Percentiles rank a stretch among this genome's conserved stretches.
phyloP scores from a whole-genome alignment of 2,888 invertebrate species.

The Drosophila prostipennis region DNA sequence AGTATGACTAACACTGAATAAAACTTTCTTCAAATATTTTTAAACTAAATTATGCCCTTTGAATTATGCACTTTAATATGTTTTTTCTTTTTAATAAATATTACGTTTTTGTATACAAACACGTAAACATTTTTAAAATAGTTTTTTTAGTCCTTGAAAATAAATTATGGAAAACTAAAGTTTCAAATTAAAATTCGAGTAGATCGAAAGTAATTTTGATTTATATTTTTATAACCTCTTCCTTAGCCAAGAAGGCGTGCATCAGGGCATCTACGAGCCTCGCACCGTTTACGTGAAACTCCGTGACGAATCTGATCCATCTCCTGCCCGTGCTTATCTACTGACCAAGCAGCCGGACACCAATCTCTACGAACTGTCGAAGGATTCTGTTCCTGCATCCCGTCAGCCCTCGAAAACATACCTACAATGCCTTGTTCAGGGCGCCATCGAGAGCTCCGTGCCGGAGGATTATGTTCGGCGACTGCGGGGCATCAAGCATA shows the following conservation, averaged over 20 bases:
- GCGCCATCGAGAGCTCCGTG: conserved; percentile 85
- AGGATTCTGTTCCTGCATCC: conserved; percentile 77
- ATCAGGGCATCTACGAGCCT: conserved; percentile 87
- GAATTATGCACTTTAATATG: no score
- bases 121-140: no score
- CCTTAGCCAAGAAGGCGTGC: conserved; percentile 78
- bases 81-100: no score
- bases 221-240: background rate
- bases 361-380: conserved; percentile 85
- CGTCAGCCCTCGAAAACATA: conserved; percentile 92
- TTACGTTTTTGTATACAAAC: no score
- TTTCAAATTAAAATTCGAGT: no score
- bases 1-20: no score
- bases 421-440: conserved; percentile 83
- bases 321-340: conserved; percentile 89
- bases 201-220: no score
- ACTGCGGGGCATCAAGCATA: conserved; percentile 89
- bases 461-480: conserved; percentile 89
- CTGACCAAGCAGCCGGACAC: conserved; percentile 86
- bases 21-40: no score
- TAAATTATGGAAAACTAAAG: no score
- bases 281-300: conserved; percentile 86
- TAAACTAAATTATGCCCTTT: no score
- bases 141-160: no score
- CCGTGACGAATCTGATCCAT: conserved; percentile 82